Base-by-base conservation (phyloP, 2,888 invertebrate species). In the Pseudanteris insignis region DNA sequence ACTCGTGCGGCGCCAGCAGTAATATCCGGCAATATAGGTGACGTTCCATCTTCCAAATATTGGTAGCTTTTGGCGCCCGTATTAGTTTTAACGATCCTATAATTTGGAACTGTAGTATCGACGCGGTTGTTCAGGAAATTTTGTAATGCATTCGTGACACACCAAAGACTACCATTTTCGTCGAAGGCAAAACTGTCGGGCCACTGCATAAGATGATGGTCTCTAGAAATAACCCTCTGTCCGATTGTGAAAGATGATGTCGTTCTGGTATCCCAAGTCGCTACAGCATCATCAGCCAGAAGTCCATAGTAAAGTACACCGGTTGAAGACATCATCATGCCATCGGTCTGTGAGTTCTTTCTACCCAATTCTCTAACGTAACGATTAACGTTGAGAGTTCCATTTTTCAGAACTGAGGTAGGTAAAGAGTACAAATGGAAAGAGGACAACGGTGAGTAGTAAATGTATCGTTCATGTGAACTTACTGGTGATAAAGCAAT, bases 281-380 rank as follows among this genome's bases (percentile, higher is more conserved):
- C 86, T 37, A 91, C 85, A 12, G 88, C 86, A 62, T 88, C 87
- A 69, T 86, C 86, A 40, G 86, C 85, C 46, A 90, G 77, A 14
- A 89, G 81, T 29, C 89, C 89, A 75, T 84, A 90, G 79, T 88
- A 90, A 6, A 91, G 81, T 2, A 85, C 76, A 1, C 90, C 90
- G 10, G 81, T 80, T 9, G 88, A 84, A 67, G 89, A 89, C 88
- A 90, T 89, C 58, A 86, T 84, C 88, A 91, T 89, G 0, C 89
- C 89, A 69, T 88, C 89, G 0, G 87, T 86, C 75, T 89, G 88
- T 0, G 89, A 89, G 0, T 82, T 76, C 72, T 89, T 89, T 0
- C 78, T 70, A 0, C 89, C 90, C 28, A 88, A 76, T 62, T 87
- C 85, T 4, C 78, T 82, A 0, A 90, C 84, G 59, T 83, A 80